Evolutionary conservation across 1,140 invertebrate species (phyloP).

Genomic region (Meloidogyne exigua): DNA sequence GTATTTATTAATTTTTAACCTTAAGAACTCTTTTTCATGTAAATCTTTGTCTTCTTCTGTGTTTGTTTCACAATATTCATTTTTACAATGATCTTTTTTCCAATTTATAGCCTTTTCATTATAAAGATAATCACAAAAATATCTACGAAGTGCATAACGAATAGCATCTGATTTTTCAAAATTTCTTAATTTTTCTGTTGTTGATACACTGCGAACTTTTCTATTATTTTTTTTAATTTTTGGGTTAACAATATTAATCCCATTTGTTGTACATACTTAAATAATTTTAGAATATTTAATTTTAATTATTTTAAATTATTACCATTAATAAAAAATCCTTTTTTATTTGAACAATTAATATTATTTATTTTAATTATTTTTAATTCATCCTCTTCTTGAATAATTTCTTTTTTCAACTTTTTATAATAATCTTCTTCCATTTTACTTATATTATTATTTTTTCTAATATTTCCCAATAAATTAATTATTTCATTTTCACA

Average conservation of each 20-base stretch:
- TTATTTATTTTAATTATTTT: not conserved
- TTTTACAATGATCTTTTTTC: not conserved
- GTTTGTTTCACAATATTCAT: not conserved
- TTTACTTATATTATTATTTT: not conserved
- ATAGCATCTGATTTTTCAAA: not conserved
- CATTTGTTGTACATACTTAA: not conserved
- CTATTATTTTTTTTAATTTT: too few relatives aligned
- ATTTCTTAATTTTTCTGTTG: not conserved
- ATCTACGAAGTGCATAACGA: not conserved
- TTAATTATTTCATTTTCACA: conserved; percentile 1
- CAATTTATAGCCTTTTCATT: not conserved
- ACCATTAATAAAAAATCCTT: too few relatives aligned
- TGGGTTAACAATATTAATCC: not conserved
- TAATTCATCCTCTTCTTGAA: not conserved
- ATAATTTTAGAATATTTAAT: not conserved
- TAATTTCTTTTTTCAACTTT: not conserved
- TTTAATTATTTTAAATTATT: not conserved
- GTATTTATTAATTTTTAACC: not conserved
- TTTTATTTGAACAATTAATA: too few relatives aligned
- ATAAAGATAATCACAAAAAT: not conserved
- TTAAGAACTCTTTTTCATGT: not conserved
- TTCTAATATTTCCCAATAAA: not conserved
- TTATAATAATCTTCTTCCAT: not conserved
- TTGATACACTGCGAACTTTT: not conserved
- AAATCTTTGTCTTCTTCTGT: not conserved